Evolutionary conservation across 1,140 invertebrate genomes (phyloP), one percentile per base, ranked within the genome.

Genomic region (Pogonus chalceus): DNA sequence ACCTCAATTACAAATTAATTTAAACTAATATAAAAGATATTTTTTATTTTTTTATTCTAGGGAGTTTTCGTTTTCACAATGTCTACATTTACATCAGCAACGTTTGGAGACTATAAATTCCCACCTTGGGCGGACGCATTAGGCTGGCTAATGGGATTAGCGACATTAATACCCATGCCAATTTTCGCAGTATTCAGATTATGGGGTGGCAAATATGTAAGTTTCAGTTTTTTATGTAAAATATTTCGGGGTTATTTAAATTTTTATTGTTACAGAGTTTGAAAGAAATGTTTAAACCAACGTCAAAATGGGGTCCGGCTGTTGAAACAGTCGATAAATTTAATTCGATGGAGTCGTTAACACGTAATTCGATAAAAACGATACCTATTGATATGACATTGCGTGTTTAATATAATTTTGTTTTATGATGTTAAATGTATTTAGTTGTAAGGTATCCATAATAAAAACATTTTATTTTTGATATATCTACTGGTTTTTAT

Each of bases 51-150:
- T 35, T 7, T 23, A 56, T 71, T 70, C 37, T 69, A 87, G 85
- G 78, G 72, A 24, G 74, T 88, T 24, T 76, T 88, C 55, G 67
- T 79, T 18, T 87, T 88, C 69, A 81, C 83, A 58, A 78, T 84
- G 70, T 65, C 74, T 2, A 77, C 81, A 37, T 85, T 83, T 69
- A 70, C 67, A 2, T 60, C 76, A 0, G 77, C 80, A 0, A 59
- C 57, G 0, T 81, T 79, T 56, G 84, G 79, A 39, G 66, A 71
- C 37, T 81, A 81, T 60, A 60, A 69, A 16, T 88, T 87, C 66
- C 85, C 86, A 0, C 21, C 59, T 2, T 85, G 82, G 75, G 82
- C 80, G 2, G 77, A 84, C 55, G 62, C 70, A 2, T 62, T 88
- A n/a, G 85, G 86, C 4, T 84, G 83, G 79, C 53, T 79, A 9